Base-by-base conservation (phyloP, 2,113 vertebrate species). In the Esox niger region DNA sequence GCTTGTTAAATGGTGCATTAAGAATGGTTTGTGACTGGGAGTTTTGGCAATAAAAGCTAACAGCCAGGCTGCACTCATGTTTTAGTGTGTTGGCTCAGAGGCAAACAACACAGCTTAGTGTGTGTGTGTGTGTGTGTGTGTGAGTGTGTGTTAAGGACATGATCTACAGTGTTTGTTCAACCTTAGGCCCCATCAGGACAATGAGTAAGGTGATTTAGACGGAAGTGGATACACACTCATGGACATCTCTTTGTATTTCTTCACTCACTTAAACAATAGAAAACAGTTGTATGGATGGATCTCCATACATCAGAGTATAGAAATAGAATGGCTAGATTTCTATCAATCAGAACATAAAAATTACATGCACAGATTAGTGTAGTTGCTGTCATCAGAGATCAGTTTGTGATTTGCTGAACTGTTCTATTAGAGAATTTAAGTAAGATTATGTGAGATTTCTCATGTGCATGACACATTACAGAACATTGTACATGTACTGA, bases 1-100 rank as follows among this genome's bases (percentile, higher is more conserved):
- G 84, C 83, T 87, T 88, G 86, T 89, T 89, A 91, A 89, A 90
- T 69, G 71, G 81, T 76, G 85, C 84, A 87, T 89, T 89, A 89
- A n/a, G 83, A 85, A 84, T 17, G 69, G 79, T 85, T 86, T 86
- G 83, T 86, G 86, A 88, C 85, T 82, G 77, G 76, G 82, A 83
- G 79, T 85, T 87, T 87, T 86, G 78, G 73, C 84, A 64, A 87
- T 90, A 89, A 89, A 91, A 85, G 76, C 79, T 60, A 82, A 87
- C 75, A 63, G 81, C 86, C 87, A 31, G 68, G 82, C 75, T 62
- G 79, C 73, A 80, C 74, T 89, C 77, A 79, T 82, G 83, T 88
- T 88, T 88, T 88, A 90, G 87, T 88, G 76, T 71, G 33, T 84
- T 80, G 84, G 87, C 81, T 88, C 84, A 77, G 46, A 60, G 79